phyloP scores from a whole-genome alignment of 2,113 vertebrate species.

The Austrofundulus limnaeus region DNA sequence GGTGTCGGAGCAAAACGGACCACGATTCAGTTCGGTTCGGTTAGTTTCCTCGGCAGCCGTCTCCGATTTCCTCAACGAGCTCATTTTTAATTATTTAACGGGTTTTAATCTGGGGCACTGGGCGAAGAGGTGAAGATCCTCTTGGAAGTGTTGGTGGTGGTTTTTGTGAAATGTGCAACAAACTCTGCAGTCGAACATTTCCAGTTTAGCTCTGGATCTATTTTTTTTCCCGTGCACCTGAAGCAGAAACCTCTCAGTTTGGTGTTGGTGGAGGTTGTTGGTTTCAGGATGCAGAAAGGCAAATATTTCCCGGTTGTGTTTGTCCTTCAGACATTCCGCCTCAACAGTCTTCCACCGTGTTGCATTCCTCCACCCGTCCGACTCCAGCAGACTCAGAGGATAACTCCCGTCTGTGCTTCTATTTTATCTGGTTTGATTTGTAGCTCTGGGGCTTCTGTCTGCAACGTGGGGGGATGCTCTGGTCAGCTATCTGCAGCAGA shows the following conservation, averaged over 20 bases:
- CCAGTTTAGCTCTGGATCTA: too few relatives aligned
- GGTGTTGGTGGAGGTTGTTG: conserved; percentile 6
- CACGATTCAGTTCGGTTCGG: conserved; percentile 8
- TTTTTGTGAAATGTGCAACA: not conserved
- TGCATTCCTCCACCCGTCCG: not conserved
- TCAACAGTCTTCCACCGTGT: conserved; percentile 17
- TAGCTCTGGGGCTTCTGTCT: conserved; percentile 8
- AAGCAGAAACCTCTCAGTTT: not conserved
- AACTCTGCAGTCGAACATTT: too few relatives aligned
- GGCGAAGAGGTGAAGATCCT: conserved; percentile 40
- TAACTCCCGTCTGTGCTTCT: conserved; percentile 8
- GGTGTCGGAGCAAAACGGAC: not conserved
- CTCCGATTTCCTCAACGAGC: conserved; percentile 51
- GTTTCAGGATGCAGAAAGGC: conserved; percentile 34
- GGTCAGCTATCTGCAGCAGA: conserved; percentile 25
- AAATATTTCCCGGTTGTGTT: conserved; percentile 57
- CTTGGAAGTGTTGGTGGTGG: too few relatives aligned
- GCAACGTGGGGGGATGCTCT: not conserved
- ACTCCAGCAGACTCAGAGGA: conserved; percentile 36
- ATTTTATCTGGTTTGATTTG: conserved; percentile 31
- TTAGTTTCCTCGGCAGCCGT: conserved; percentile 22
- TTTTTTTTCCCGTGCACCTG: too few relatives aligned
- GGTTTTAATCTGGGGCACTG: conserved; percentile 51
- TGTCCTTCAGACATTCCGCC: conserved; percentile 33
- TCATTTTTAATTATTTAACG: conserved; percentile 62